phyloP scores from a whole-genome alignment of 2,113 vertebrate genomes.

The Poecile atricapillus region DNA sequence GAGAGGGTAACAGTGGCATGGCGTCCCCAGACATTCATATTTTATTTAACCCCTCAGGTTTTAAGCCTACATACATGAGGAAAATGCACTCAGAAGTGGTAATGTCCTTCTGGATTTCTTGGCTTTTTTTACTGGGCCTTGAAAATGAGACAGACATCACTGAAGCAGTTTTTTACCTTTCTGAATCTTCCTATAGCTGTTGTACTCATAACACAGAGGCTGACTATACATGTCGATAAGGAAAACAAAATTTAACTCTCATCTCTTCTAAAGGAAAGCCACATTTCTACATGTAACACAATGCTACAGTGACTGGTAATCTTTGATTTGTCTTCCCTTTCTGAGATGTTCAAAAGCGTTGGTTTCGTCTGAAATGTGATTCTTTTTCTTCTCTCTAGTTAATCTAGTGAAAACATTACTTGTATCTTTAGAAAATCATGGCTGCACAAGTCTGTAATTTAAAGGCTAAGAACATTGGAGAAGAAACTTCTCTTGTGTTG shows the following conservation, averaged over 20 bases:
- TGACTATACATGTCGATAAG: not conserved
- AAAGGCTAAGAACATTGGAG: not conserved
- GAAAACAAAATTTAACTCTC: not conserved
- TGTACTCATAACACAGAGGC: not conserved
- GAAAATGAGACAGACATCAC: not conserved
- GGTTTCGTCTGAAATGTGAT: not conserved
- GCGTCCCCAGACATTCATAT: not conserved
- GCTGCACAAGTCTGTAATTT: not conserved
- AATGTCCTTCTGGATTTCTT: not conserved
- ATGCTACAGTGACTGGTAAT: not conserved
- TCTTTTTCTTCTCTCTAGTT: not conserved
- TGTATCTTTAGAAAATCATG: not conserved
- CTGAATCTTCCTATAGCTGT: not conserved
- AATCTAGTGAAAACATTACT: not conserved
- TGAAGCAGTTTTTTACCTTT: not conserved
- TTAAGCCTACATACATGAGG: not conserved
- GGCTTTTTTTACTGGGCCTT: not conserved
- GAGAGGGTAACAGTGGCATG: not conserved
- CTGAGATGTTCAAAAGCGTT: not conserved
- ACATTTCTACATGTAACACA: not conserved
- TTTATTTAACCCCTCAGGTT: not conserved
- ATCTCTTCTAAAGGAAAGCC: not conserved
- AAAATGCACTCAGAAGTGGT: not conserved
- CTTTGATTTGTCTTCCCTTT: not conserved
- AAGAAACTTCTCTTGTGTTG: not conserved